Evolutionary conservation across 2,797 vertebrate species (phyloP), one percentile per base, ranked within the genome.

Genomic region (Cuculus canorus): DNA sequence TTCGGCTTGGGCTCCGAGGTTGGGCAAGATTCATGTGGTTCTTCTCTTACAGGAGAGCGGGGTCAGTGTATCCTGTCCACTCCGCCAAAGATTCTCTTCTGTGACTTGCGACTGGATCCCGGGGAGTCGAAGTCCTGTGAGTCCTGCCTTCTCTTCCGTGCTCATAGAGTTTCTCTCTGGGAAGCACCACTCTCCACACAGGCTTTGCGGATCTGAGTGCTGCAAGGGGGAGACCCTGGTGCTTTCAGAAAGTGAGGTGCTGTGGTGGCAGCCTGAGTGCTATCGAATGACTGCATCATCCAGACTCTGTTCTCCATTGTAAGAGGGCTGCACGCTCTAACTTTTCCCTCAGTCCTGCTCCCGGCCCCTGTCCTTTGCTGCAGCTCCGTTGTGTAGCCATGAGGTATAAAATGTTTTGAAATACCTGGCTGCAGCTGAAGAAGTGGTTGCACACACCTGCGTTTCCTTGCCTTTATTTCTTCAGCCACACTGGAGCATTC

Each of bases 1-100:
- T 22, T 48, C 21, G 10, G 41, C 16, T 3, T 13, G 21, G 27
- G 11, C 12, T 24, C 27, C 0, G 0, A 47, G n/a, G 7, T 61
- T 61, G 28, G 11, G 16, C 30, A 69, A 41, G 18, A 7, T 69
- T 91, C 23, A 86, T 4, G 1, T 70, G 35, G 47, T 32, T 75
- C 27, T 50, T 96, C 47, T 87, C 59, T 97, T 93, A 23, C 96
- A 99, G 99, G 99, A 90, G 99, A 99, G 90, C 98, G 99, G 68
- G 99, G 99, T 47, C 99, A 99, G 94, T 99, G 99, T 97, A 98
- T 99, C 97, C 98, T 99, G 93, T 99, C 99, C 91, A 99, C 99
- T 1, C 99, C 99, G 68, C 99, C 99, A 10, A 99, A 99, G 97
- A 99, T 99, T 95, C 97, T 99, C 48, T 99, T 99, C 97, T 99